Base-by-base conservation (phyloP, 2,888 invertebrate genomes). In the Eupithecia exiguata region DNA sequence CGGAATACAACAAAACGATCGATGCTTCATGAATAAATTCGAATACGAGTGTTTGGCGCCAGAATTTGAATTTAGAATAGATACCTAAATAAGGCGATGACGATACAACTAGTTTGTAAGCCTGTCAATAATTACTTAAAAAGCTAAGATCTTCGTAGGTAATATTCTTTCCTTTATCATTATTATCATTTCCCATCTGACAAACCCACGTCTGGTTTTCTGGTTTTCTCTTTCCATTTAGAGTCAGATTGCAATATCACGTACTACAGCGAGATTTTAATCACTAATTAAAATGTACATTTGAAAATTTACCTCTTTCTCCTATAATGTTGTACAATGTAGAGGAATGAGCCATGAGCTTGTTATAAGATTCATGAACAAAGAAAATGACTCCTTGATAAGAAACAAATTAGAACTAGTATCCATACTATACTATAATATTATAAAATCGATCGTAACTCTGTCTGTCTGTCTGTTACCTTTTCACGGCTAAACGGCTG, bases 181-280 rank as follows among this genome's bases (percentile, higher is more conserved):
- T 58, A 25, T 58, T 58, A 58, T 58, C 58, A 58, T 25, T 58
- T 58, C 25, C 58, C 21, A 53, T 53, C 53, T 53, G 10, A 53
- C 12, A 21, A 53, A 21, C n/a, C 21, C 53, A 53, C 53, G 53
- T 53, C 53, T 53, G 21, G 21, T 53, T 21, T 49, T 53, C 10
- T 53, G 21, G 21, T 21, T 53, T 53, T 53, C 21, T 53, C 21
- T 53, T 53, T 53, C 21, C 3, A 53, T 21, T 53, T 21, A 58
- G 14, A 58, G 21, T 58, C 58, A 58, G 58, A 14, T 53, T 53
- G 53, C 53, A 58, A 12, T 58, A 25, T 58, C 58, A 58, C 58
- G 58, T 58, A 58, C 58, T 14, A 12, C 58, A 58, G 58, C 21
- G 1, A 25, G 58, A 58, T 58, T 58, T 58, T 25, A 4, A 58